Percentiles rank a stretch among this genome's conserved stretches.
Evolutionary conservation across 2,888 invertebrate species (phyloP).

Genomic region (Octonoba sinensis): DNA sequence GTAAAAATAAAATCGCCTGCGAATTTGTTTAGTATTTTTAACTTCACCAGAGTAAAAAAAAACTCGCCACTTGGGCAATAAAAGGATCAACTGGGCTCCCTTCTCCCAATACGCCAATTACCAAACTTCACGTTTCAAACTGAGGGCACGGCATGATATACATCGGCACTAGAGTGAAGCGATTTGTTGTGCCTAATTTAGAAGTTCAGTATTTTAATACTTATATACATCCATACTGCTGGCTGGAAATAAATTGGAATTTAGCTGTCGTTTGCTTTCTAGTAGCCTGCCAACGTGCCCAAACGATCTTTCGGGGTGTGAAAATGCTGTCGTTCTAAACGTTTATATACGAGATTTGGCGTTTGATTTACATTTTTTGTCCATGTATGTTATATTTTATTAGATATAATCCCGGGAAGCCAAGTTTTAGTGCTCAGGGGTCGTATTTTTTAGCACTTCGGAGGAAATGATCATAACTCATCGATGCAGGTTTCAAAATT

Average conservation of each 20-base stretch:
- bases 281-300: slow-evolving; percentile 25
- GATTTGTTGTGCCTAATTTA: slow-evolving; percentile 58
- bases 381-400: slow-evolving; percentile 24
- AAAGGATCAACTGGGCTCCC: background rate
- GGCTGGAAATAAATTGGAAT: slow-evolving; percentile 51
- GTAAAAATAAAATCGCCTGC: too few species aligned
- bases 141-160: slow-evolving; percentile 32
- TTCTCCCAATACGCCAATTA: background rate
- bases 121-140: background rate
- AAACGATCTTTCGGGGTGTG: slow-evolving; percentile 42
- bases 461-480: too few species aligned
- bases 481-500: too few species aligned
- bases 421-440: background rate
- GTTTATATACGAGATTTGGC: slow-evolving; percentile 27
- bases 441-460: too few species aligned
- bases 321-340: slow-evolving; percentile 30
- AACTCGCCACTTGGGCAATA: slow-evolving; percentile 23
- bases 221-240: slow-evolving; percentile 20
- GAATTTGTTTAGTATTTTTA: too few species aligned
- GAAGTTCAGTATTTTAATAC: slow-evolving; percentile 42
- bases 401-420: slow-evolving; percentile 18
- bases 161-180: slow-evolving; percentile 19
- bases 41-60: too few species aligned
- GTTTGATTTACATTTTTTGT: slow-evolving; percentile 26
- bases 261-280: slow-evolving; percentile 39